A percentile compares a stretch with the other conserved stretches of the same genome.
Evolutionary conservation across 2,113 vertebrate species (phyloP).

Genomic region (Hiodon tergisus): DNA sequence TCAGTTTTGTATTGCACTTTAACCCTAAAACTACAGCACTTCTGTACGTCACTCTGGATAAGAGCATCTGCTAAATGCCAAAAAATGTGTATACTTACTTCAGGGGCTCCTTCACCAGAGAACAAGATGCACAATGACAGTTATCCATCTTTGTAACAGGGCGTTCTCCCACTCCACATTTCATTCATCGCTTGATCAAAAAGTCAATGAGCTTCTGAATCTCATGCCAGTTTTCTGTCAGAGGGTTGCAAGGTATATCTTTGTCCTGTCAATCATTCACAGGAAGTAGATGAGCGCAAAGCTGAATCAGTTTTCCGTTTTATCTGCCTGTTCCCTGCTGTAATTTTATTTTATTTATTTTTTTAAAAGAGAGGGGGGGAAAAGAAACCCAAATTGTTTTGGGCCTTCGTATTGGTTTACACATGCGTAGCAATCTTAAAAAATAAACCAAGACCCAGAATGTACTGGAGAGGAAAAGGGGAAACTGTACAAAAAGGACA

Average conservation of each 20-base stretch:
- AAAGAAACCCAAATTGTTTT: neutral
- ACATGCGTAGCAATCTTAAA: no score
- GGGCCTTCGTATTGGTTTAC: no score
- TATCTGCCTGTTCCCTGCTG: neutral
- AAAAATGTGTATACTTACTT: no score
- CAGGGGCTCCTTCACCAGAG: neutral
- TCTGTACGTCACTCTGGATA: no score
- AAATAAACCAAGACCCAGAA: no score
- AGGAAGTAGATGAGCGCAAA: neutral
- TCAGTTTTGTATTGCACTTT: no score
- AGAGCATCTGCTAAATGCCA: no score
- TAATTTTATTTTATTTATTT: neutral
- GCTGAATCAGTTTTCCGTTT: neutral
- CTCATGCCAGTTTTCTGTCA: slow-evolving; percentile 54
- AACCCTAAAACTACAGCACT: no score
- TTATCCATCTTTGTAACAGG: slow-evolving; percentile 39
- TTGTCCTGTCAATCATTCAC: neutral
- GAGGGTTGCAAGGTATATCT: slow-evolving; percentile 31
- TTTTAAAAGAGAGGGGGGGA: no score
- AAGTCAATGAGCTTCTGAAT: slow-evolving; percentile 49
- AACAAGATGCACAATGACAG: slow-evolving; percentile 33
- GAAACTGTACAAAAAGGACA: no score
- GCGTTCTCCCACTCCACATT: slow-evolving; percentile 38
- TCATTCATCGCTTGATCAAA: slow-evolving; percentile 57
- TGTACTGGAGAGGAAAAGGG: no score